Evolutionary conservation across 2,888 invertebrate genomes (phyloP).

Genomic region (Cantharis flavilabris): DNA sequence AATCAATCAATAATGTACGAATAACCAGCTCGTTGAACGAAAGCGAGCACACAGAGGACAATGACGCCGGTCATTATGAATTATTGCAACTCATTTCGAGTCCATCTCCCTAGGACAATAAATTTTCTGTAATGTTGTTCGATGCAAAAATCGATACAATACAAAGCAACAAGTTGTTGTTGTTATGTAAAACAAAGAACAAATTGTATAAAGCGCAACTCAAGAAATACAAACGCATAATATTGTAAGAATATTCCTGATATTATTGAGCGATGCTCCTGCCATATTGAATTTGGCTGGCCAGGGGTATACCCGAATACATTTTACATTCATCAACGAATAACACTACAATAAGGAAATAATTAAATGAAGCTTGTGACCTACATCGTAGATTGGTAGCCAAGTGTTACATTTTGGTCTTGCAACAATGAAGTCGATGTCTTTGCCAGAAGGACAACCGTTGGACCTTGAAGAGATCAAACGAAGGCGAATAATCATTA

Average conservation of each 20-base stretch:
- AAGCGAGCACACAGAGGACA: not conserved
- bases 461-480: not conserved
- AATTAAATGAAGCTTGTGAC: not conserved
- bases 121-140: not conserved
- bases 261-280: not conserved
- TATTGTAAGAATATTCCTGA: not conserved
- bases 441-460: not conserved
- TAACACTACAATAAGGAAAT: not conserved
- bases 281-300: not conserved
- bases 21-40: not conserved
- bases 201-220: not conserved
- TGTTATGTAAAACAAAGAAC: not conserved
- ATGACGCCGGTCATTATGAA: not conserved
- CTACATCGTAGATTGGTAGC: not conserved
- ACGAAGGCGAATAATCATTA: not conserved
- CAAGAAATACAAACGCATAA: not conserved
- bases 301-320: not conserved
- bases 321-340: not conserved
- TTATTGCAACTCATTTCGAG: not conserved
- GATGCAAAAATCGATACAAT: not conserved
- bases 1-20: slow-evolving; percentile 15
- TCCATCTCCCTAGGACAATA: not conserved
- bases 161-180: not conserved
- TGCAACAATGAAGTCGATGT: not conserved
- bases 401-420: not conserved